phyloP scores from a whole-genome alignment of 1,140 invertebrate species.

The Latrodectus geometricus region DNA sequence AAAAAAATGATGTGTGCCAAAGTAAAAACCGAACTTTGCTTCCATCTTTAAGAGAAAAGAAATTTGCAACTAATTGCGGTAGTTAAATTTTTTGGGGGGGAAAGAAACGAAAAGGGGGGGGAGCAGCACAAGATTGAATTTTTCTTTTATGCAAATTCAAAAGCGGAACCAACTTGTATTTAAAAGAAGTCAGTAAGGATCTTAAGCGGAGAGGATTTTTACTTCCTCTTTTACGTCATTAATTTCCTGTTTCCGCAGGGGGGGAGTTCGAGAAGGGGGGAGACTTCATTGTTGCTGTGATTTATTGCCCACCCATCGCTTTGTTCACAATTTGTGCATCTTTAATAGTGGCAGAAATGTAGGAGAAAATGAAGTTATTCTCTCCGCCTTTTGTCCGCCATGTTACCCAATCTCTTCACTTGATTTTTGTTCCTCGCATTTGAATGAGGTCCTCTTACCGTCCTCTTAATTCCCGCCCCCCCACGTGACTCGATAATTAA shows the following conservation, averaged over 20 bases:
- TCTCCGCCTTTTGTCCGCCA: slow-evolving; percentile 29
- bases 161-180: slow-evolving; percentile 56
- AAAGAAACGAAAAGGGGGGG: background rate
- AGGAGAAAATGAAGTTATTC: background rate
- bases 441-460: too few species aligned
- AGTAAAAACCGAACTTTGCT: slow-evolving; percentile 46
- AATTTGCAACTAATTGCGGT: slow-evolving; percentile 55
- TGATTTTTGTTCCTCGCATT: background rate
- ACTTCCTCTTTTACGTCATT: slow-evolving; percentile 33
- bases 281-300: slow-evolving; percentile 43
- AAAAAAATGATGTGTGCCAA: slow-evolving; percentile 1
- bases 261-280: background rate
- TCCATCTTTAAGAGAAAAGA: slow-evolving; percentile 54
- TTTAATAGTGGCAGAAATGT: slow-evolving; percentile 37
- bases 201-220: slow-evolving; percentile 15
- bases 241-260: slow-evolving; percentile 42
- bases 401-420: background rate
- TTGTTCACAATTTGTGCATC: slow-evolving; percentile 48
- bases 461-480: too few species aligned
- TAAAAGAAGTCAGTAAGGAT: slow-evolving; percentile 55
- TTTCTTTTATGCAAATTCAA: slow-evolving; percentile 56
- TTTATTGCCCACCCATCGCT: slow-evolving; percentile 28
- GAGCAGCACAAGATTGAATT: background rate
- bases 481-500: too few species aligned
- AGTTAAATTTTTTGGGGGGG: slow-evolving; percentile 1